Percentiles rank a stretch among this genome's conserved stretches.
Conservation (phyloP, 1,140 invertebrate species). For the Gonatopus flavifemur region DNA sequence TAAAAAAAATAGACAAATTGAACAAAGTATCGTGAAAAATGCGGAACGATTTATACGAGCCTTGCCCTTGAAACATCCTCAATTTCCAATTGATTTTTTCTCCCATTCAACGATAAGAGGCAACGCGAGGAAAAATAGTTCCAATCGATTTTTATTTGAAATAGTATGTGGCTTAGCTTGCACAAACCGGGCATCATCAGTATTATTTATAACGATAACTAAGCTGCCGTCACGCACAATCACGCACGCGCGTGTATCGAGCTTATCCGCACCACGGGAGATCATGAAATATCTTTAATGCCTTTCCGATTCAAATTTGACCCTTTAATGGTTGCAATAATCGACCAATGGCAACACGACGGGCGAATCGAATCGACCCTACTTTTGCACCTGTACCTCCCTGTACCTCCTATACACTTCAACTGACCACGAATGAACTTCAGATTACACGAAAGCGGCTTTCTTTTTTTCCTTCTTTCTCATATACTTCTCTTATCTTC, state of each 20-base stretch:
- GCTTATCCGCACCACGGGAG: slow-evolving; percentile 30
- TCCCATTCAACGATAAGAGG: no score
- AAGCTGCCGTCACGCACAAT: slow-evolving; percentile 23
- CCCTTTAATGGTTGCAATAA: slow-evolving; percentile 31
- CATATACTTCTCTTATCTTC: no score
- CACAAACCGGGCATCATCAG: slow-evolving; percentile 39
- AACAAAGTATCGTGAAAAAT: no score
- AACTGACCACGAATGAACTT: slow-evolving; percentile 13
- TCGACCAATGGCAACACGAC: slow-evolving; percentile 17
- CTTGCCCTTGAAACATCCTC: no score
- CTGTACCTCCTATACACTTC: background rate
- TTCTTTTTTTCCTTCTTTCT: no score
- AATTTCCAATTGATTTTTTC: no score
- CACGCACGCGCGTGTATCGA: slow-evolving; percentile 16
- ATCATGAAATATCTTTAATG: slow-evolving; percentile 45
- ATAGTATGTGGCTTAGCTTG: no score
- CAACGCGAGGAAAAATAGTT: no score
- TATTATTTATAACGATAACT: slow-evolving; percentile 47
- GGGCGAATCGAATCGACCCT: slow-evolving; percentile 25
- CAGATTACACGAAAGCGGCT: no score
- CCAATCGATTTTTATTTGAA: no score
- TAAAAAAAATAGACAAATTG: no score
- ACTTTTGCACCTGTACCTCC: slow-evolving; percentile 24
- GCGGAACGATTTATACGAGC: no score
- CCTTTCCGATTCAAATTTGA: slow-evolving; percentile 44